Conservation (phyloP, 2,113 vertebrate genomes). For the Phyllopteryx taeniolatus region DNA sequence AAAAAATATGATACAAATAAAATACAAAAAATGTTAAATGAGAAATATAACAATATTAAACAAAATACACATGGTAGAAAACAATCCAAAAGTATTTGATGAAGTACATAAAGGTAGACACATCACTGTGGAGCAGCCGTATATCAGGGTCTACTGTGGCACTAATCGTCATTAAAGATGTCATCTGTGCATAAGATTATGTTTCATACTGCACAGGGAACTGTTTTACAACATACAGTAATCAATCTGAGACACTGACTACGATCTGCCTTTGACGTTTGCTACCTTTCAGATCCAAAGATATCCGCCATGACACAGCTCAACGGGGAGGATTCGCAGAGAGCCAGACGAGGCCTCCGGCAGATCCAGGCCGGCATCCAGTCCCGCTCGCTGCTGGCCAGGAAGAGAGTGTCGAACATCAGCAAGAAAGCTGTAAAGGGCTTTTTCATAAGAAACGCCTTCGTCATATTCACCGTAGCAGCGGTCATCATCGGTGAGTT, state of each 20-base stretch:
- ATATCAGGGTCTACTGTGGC: too few species aligned
- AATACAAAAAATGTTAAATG: too few species aligned
- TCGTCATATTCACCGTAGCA: constrained; percentile 88
- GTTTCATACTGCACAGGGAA: not conserved
- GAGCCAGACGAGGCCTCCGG: constrained; percentile 75
- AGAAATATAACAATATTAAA: too few species aligned
- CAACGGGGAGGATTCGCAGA: constrained; percentile 80
- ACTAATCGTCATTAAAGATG: too few species aligned
- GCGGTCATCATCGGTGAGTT: constrained; percentile 92
- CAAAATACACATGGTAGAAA: too few species aligned
- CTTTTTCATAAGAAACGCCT: constrained; percentile 87
- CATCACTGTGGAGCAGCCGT: too few species aligned
- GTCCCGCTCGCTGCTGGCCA: constrained; percentile 79
- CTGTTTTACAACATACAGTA: not conserved
- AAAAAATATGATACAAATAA: too few species aligned
- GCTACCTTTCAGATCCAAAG: constrained; percentile 1
- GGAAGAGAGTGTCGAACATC: constrained; percentile 85
- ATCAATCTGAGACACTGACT: not conserved
- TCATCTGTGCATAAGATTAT: too few species aligned
- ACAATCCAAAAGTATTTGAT: too few species aligned
- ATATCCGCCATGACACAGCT: constrained; percentile 80
- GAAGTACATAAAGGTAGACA: too few species aligned
- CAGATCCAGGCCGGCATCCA: constrained; percentile 83
- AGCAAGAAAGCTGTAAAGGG: constrained; percentile 81
- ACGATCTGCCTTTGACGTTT: not conserved